phyloP scores from a whole-genome alignment of 2,113 vertebrate genomes.

The Sardina pilchardus region DNA sequence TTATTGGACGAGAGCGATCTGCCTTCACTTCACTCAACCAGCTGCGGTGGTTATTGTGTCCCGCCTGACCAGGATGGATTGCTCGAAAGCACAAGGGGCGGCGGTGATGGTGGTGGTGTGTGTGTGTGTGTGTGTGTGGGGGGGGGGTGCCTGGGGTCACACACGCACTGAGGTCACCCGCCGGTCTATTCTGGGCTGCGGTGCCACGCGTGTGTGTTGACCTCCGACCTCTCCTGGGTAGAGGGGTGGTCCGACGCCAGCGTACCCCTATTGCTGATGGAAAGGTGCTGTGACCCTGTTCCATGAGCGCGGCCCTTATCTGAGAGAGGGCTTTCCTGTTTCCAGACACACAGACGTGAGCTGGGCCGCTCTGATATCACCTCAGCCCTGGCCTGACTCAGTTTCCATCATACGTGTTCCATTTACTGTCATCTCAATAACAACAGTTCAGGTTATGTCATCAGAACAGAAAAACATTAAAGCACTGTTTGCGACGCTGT shows the following conservation, averaged over 20 bases:
- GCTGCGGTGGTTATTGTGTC: background rate
- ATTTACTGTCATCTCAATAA: background rate
- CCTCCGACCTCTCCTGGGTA: slow-evolving; percentile 46
- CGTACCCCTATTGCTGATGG: slow-evolving; percentile 45
- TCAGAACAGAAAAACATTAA: background rate
- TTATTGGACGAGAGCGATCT: background rate
- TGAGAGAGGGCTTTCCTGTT: slow-evolving; percentile 52
- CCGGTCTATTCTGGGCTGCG: slow-evolving; percentile 33
- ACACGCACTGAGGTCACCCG: background rate
- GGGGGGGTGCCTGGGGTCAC: background rate
- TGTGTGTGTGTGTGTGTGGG: too few species aligned
- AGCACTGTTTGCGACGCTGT: background rate
- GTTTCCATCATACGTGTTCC: slow-evolving; percentile 41
- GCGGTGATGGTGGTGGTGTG: too few species aligned
- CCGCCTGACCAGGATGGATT: background rate
- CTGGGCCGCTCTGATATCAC: slow-evolving; percentile 17
- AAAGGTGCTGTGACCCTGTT: slow-evolving; percentile 37
- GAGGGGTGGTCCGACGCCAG: slow-evolving; percentile 5
- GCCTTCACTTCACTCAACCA: background rate
- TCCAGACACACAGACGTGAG: slow-evolving; percentile 33
- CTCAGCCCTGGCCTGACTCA: background rate
- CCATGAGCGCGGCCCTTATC: slow-evolving; percentile 21
- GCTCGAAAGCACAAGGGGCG: background rate
- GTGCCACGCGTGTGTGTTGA: slow-evolving; percentile 36
- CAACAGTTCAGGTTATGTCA: background rate